A percentile compares a stretch with the other conserved stretches of the same genome.
phyloP scores from a whole-genome alignment of 2,797 vertebrate species.

The Argya squamiceps region DNA sequence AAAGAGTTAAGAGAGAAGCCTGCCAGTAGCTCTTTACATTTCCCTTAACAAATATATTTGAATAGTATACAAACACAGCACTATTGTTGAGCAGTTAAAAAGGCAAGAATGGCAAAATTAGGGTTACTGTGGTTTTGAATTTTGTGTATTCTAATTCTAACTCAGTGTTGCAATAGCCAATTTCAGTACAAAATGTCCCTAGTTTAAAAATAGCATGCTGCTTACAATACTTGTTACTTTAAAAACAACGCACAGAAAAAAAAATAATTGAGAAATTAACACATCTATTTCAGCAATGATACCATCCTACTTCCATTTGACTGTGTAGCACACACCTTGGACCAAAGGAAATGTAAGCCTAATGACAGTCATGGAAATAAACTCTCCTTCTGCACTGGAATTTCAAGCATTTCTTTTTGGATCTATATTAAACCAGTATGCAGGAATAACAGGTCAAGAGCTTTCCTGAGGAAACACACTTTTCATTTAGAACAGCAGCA shows the following conservation, averaged over 20 bases:
- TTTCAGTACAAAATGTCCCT: slow-evolving; percentile 57
- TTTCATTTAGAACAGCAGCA: background rate
- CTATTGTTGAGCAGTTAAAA: slow-evolving; percentile 55
- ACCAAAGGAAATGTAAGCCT: background rate
- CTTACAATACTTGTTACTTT: slow-evolving; percentile 40
- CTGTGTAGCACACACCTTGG: background rate
- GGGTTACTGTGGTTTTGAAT: slow-evolving; percentile 60
- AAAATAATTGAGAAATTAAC: slow-evolving; percentile 20
- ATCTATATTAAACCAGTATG: background rate
- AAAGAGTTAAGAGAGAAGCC: slow-evolving; percentile 35
- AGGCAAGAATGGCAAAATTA: slow-evolving; percentile 56
- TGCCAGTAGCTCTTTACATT: slow-evolving; percentile 43
- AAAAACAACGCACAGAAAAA: background rate
- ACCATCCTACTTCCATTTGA: background rate
- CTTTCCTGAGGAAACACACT: background rate
- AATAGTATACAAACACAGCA: slow-evolving; percentile 30
- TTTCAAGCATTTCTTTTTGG: background rate
- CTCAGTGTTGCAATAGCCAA: slow-evolving; percentile 32
- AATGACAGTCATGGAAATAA: background rate
- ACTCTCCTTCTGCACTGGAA: background rate
- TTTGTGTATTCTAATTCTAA: slow-evolving; percentile 59
- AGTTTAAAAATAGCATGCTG: slow-evolving; percentile 47
- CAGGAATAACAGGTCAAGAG: background rate
- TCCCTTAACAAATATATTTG: slow-evolving; percentile 29
- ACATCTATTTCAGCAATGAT: background rate